A percentile compares a stretch with the other conserved stretches of the same genome.
Conservation (phyloP, 2,797 vertebrate species). For the Gadopsis bispinosus region DNA sequence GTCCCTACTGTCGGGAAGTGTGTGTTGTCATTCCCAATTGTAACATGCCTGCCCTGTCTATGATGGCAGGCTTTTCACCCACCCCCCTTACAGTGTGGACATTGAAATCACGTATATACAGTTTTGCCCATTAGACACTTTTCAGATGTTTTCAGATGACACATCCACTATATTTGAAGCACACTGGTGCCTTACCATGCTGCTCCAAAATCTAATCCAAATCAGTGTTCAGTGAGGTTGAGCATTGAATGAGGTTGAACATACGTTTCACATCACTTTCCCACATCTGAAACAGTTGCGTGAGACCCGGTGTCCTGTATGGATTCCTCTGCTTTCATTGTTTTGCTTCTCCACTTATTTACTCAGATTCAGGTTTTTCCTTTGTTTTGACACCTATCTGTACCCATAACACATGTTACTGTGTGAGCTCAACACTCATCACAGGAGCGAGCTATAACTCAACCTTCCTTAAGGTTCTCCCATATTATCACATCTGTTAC, state of each 20-base stretch:
- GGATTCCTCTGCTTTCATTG: slow-evolving; percentile 5
- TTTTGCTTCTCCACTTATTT: neutral
- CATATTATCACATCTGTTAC: slow-evolving; percentile 3
- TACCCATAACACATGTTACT: neutral
- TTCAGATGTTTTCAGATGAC: neutral
- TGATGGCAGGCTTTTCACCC: neutral
- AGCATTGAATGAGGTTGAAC: neutral
- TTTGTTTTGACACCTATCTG: neutral
- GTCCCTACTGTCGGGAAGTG: neutral
- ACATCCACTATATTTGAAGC: neutral
- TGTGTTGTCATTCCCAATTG: neutral
- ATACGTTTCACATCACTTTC: neutral
- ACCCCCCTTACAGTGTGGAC: neutral
- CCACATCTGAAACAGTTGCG: neutral
- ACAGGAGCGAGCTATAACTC: neutral
- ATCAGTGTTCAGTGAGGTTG: neutral
- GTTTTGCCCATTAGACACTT: neutral
- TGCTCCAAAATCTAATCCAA: neutral
- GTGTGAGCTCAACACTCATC: neutral
- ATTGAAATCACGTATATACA: neutral
- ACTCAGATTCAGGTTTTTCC: slow-evolving; percentile 10
- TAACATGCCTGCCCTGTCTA: neutral
- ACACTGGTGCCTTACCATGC: neutral
- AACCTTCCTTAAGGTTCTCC: neutral
- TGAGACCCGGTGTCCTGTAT: no score